Conservation (phyloP, 2,797 vertebrate genomes). For the Tadarida brasiliensis region DNA sequence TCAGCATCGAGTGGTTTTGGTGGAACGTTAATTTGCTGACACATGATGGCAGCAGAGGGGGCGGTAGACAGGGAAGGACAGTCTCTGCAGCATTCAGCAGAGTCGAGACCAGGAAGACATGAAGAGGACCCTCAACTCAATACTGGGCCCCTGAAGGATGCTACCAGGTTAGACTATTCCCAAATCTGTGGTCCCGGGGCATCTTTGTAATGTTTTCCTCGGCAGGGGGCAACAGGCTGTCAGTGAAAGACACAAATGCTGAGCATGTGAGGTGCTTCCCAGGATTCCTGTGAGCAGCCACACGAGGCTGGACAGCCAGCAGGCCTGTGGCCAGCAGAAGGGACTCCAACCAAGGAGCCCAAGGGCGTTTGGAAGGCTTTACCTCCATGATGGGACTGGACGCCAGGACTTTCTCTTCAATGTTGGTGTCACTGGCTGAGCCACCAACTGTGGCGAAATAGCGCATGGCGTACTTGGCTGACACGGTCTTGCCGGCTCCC, state of each 20-base stretch:
- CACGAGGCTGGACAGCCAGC: not conserved
- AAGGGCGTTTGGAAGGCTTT: slow-evolving; percentile 48
- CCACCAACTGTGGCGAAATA: slow-evolving; percentile 96
- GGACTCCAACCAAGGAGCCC: not conserved
- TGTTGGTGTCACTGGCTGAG: slow-evolving; percentile 93
- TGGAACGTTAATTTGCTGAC: not conserved
- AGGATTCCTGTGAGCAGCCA: not conserved
- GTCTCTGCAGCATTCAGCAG: too few relatives aligned
- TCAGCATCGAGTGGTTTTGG: rapidly evolving
- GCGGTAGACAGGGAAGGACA: rapidly evolving
- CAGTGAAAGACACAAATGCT: rapidly evolving
- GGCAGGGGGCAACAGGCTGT: not conserved
- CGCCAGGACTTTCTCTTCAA: slow-evolving; percentile 96
- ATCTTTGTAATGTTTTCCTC: not conserved
- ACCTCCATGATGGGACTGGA: slow-evolving; percentile 99
- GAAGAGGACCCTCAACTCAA: not conserved
- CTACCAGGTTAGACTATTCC: not conserved
- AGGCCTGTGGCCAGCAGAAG: not conserved
- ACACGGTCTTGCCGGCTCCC: slow-evolving; percentile 97
- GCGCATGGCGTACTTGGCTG: slow-evolving; percentile 97
- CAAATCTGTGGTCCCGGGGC: not conserved
- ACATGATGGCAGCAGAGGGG: rapidly evolving
- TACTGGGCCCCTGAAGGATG: not conserved
- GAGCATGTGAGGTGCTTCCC: not conserved
- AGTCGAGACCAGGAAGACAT: not conserved